Evolutionary conservation across 1,140 invertebrate genomes (phyloP).

Genomic region (Hylyphantes graminicola): DNA sequence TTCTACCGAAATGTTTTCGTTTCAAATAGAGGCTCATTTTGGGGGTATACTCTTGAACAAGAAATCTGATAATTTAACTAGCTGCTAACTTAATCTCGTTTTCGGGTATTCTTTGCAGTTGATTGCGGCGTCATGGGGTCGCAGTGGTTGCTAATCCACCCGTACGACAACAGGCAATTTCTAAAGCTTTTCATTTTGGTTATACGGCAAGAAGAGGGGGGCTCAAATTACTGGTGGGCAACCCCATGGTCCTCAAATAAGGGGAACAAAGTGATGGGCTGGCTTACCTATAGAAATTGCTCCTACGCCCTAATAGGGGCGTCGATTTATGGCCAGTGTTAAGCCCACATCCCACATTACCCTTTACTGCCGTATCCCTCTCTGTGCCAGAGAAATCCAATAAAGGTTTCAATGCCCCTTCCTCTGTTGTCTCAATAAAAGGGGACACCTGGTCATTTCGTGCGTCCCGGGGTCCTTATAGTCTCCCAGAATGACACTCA

Average conservation of each 20-base stretch:
- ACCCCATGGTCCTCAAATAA: neutral
- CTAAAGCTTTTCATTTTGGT: neutral
- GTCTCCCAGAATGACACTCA: conserved; percentile 18
- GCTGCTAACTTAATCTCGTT: too few relatives aligned
- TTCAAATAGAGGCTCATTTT: too few relatives aligned
- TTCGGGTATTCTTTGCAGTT: too few relatives aligned
- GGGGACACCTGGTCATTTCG: conserved; percentile 47
- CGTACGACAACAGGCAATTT: too few relatives aligned
- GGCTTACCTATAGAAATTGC: conserved; percentile 29
- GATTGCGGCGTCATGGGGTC: too few relatives aligned
- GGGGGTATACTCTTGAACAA: too few relatives aligned
- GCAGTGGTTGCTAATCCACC: too few relatives aligned
- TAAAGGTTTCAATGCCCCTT: conserved; percentile 14
- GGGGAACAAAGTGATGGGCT: conserved; percentile 24
- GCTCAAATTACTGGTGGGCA: neutral
- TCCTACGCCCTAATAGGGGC: conserved; percentile 16
- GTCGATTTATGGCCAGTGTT: conserved; percentile 32
- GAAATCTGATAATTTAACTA: too few relatives aligned
- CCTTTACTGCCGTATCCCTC: conserved; percentile 20
- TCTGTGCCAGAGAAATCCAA: conserved; percentile 13
- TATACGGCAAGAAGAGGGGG: conserved; percentile 2
- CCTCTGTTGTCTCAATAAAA: conserved; percentile 18
- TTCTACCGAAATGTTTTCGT: too few relatives aligned
- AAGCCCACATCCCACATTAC: conserved; percentile 5
- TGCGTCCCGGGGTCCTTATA: neutral